Percentiles rank a stretch among this genome's conserved stretches.
Evolutionary conservation across 2,797 vertebrate species (phyloP).

Genomic region (Lemur catta): DNA sequence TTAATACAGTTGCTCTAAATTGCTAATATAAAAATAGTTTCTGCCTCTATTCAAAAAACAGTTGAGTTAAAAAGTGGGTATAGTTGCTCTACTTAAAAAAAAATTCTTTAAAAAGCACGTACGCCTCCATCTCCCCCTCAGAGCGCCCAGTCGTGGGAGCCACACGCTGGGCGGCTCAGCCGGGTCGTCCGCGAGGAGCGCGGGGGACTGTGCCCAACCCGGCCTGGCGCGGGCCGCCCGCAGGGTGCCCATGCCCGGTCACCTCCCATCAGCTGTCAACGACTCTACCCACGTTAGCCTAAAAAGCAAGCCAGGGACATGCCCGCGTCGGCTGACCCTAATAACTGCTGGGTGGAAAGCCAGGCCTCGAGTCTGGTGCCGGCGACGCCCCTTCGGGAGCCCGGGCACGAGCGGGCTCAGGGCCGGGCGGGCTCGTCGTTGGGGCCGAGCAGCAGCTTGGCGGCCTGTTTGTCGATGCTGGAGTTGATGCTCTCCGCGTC

Average conservation of each 20-base stretch:
- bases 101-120: neutral
- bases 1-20: neutral
- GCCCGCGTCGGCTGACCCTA: no score
- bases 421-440: conserved; percentile 73
- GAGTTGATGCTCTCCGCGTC: conserved; percentile 78
- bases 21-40: conserved; percentile 45
- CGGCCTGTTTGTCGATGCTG: conserved; percentile 82
- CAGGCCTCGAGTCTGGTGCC: neutral
- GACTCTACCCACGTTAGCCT: neutral
- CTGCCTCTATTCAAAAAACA: neutral
- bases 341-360: neutral
- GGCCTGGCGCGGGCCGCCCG: neutral
- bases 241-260: neutral
- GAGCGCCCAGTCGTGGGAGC: neutral
- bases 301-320: no score
- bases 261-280: neutral
- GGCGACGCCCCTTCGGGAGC: accelerated
- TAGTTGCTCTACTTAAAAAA: neutral
- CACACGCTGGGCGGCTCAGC: neutral
- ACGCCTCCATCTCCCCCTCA: no score
- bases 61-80: neutral
- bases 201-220: neutral
- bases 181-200: no score
- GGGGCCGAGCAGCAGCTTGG: conserved; percentile 80
- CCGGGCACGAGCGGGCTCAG: conserved; percentile 49